phyloP scores from a whole-genome alignment of 2,113 vertebrate genomes.

The Mustelus asterias region DNA sequence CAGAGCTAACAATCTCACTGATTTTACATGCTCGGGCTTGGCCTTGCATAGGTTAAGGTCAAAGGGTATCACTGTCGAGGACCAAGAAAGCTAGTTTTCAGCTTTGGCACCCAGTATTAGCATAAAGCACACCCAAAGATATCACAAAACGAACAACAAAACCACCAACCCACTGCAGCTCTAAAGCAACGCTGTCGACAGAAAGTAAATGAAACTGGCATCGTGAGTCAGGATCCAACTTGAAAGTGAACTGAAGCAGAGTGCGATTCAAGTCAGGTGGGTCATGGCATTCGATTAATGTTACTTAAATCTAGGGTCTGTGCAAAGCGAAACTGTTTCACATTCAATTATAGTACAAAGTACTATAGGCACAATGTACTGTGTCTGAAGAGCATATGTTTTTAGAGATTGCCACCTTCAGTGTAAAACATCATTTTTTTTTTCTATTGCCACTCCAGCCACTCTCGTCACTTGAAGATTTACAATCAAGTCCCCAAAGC shows the following conservation, averaged over 20 bases:
- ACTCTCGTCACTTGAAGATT: not conserved
- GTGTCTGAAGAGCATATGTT: not conserved
- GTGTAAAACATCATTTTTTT: not conserved
- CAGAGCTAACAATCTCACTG: not conserved
- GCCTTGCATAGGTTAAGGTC: not conserved
- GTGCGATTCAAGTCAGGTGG: not conserved
- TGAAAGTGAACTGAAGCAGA: not conserved
- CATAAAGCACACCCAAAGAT: not conserved
- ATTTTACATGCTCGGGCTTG: not conserved
- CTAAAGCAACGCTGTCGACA: not conserved
- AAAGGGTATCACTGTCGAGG: not conserved
- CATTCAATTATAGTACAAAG: not conserved
- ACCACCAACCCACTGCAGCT: not conserved
- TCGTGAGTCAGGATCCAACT: not conserved
- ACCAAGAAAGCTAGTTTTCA: not conserved
- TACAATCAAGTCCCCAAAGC: not conserved
- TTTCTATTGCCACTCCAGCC: not conserved
- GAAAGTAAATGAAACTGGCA: not conserved
- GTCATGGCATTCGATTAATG: not conserved
- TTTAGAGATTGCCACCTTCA: not conserved
- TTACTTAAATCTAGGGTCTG: not conserved
- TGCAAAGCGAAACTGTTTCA: not conserved
- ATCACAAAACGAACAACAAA: not conserved
- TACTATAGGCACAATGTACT: not conserved
- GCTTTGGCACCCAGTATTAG: not conserved